Conservation (phyloP, 2,797 vertebrate genomes). For the Gymnothorax javanicus region DNA sequence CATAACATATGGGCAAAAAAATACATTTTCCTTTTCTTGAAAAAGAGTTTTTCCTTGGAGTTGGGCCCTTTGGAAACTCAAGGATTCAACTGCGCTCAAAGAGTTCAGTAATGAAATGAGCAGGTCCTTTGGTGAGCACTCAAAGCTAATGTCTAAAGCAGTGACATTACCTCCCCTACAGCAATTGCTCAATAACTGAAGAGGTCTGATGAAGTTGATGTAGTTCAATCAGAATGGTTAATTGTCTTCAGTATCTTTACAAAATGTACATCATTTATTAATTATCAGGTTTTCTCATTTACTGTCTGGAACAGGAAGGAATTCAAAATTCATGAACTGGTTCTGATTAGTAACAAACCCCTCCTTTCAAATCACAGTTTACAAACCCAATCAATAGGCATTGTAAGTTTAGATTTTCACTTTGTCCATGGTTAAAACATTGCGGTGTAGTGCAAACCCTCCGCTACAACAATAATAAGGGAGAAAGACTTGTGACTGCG, state of each 20-base stretch:
- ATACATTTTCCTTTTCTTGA: no score
- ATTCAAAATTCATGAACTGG: neutral
- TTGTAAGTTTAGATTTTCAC: neutral
- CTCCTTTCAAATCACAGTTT: neutral
- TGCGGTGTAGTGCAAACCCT: neutral
- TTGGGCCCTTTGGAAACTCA: no score
- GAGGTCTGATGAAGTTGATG: conserved; percentile 1
- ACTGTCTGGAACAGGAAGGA: neutral
- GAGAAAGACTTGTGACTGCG: neutral
- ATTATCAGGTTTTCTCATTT: conserved; percentile 2
- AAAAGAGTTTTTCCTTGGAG: no score
- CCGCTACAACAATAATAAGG: neutral
- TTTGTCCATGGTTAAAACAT: neutral
- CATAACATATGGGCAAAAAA: no score
- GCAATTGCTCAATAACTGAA: conserved; percentile 48
- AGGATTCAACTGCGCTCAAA: no score
- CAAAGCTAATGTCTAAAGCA: conserved; percentile 63
- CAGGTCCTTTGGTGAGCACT: conserved; percentile 53
- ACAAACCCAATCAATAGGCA: neutral
- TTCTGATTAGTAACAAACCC: neutral
- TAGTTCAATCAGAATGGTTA: neutral
- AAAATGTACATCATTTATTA: conserved; percentile 16
- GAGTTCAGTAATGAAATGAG: conserved; percentile 57
- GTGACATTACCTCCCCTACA: conserved; percentile 53
- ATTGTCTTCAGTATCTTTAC: neutral